These are phyloP conservation scores for Pararge aegeria DNA, from an alignment of 1,140 invertebrate species.

Conservation along the genomic window DNA sequence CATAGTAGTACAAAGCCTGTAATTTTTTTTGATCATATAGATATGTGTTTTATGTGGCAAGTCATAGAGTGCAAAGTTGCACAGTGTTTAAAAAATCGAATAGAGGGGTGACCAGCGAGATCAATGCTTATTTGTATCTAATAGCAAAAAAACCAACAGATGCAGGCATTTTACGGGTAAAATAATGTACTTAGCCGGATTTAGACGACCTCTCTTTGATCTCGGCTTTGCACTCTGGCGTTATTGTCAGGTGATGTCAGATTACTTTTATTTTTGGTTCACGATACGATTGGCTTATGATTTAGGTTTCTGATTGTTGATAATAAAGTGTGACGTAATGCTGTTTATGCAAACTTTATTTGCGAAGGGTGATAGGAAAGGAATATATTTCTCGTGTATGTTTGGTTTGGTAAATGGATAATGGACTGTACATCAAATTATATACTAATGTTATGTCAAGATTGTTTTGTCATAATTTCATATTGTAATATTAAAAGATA, in stretches of 20 bases:
- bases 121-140: constrained; percentile 73
- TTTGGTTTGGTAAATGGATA: too few relatives aligned
- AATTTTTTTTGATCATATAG: neutral
- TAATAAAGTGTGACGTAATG: constrained; percentile 48
- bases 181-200: constrained; percentile 74
- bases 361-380: constrained; percentile 18
- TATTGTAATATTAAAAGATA: too few relatives aligned
- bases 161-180: constrained; percentile 74
- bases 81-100: constrained; percentile 2
- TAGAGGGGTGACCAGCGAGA: constrained; percentile 56
- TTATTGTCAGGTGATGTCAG: constrained; percentile 54
- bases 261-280: constrained; percentile 47
- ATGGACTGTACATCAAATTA: too few relatives aligned
- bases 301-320: constrained; percentile 31
- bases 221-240: constrained; percentile 49
- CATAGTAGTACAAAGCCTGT: constrained; percentile 10
- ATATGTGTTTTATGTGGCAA: constrained; percentile 18
- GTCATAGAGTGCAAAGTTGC: constrained; percentile 29
- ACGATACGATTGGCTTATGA: constrained; percentile 49
- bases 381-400: neutral
- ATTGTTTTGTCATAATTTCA: too few relatives aligned
- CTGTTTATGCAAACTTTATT: constrained; percentile 37
- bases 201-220: constrained; percentile 66
- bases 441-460: too few relatives aligned
- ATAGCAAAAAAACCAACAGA: constrained; percentile 76